phyloP scores from a whole-genome alignment of 2,888 invertebrate genomes.

The Dichetophora obliterata region DNA sequence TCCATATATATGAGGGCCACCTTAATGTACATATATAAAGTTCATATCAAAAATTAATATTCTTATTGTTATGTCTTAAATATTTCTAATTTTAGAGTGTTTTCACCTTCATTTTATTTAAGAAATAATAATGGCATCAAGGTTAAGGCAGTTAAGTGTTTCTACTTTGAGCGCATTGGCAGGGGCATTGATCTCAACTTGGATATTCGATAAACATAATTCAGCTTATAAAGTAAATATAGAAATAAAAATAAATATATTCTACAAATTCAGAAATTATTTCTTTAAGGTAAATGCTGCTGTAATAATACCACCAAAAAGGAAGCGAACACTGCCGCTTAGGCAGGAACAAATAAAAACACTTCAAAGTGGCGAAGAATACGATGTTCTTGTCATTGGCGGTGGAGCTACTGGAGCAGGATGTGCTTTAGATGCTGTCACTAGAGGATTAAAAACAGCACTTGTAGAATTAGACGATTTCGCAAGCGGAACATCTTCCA shows the following conservation, averaged over 20 bases:
- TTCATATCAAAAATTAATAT: too few relatives aligned
- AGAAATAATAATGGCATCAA: slow-evolving; percentile 63
- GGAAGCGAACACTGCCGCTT: slow-evolving; percentile 83
- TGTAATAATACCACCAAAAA: slow-evolving; percentile 64
- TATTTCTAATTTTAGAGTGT: too few relatives aligned
- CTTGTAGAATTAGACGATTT: slow-evolving; percentile 97
- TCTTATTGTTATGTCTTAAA: too few relatives aligned
- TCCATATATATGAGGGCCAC: too few relatives aligned
- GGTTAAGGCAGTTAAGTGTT: slow-evolving; percentile 67
- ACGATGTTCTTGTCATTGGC: slow-evolving; percentile 95
- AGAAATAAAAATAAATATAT: slow-evolving; percentile 16
- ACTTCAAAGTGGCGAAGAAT: slow-evolving; percentile 82
- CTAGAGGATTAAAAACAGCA: slow-evolving; percentile 94
- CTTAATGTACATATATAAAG: too few relatives aligned
- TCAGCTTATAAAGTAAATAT: slow-evolving; percentile 52
- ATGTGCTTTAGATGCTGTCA: slow-evolving; percentile 93
- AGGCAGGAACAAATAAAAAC: slow-evolving; percentile 84
- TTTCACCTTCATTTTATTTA: background rate
- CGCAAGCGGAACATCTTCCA: slow-evolving; percentile 93
- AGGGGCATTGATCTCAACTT: slow-evolving; percentile 66
- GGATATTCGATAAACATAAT: slow-evolving; percentile 62
- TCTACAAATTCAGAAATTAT: background rate
- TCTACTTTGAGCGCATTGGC: slow-evolving; percentile 67
- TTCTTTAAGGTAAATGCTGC: slow-evolving; percentile 62
- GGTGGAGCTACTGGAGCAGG: slow-evolving; percentile 98